Percentiles rank a stretch among this genome's conserved stretches.
These are phyloP conservation scores for Apaloderma vittatum DNA, from an alignment of 2,113 vertebrate species.

Conservation along the genomic window DNA sequence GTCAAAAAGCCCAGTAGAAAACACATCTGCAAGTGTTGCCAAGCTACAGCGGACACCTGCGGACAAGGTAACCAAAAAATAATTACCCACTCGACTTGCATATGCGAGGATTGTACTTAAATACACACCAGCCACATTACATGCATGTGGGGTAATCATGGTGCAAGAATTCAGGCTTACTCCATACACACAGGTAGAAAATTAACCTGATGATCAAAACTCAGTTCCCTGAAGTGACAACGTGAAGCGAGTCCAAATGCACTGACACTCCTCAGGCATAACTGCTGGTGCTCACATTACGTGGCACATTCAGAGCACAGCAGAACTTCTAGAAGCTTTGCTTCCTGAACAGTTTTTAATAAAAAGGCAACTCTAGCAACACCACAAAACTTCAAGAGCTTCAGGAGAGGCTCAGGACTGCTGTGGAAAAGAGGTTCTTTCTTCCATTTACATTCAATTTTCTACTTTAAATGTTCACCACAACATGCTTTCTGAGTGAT, in stretches of 20 bases:
- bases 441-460: neutral
- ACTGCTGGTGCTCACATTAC: accelerated
- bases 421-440: neutral
- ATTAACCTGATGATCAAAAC: neutral
- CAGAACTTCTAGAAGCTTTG: neutral
- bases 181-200: neutral
- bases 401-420: neutral
- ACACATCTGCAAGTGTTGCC: accelerated
- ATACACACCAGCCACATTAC: accelerated
- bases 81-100: accelerated
- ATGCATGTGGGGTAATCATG: accelerated
- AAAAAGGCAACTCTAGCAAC: neutral
- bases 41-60: neutral
- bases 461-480: accelerated
- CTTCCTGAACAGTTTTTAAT: accelerated
- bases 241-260: accelerated
- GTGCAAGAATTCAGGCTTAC: neutral
- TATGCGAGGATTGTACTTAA: accelerated
- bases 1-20: neutral
- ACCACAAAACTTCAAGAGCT: neutral
- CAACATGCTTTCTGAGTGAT: neutral
- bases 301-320: too few relatives aligned
- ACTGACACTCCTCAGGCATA: neutral
- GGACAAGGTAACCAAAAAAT: neutral
- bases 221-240: neutral